Percentiles rank a stretch among this genome's conserved stretches.
Evolutionary conservation across 2,113 vertebrate species (phyloP).

Genomic region (Ascaphus truei): DNA sequence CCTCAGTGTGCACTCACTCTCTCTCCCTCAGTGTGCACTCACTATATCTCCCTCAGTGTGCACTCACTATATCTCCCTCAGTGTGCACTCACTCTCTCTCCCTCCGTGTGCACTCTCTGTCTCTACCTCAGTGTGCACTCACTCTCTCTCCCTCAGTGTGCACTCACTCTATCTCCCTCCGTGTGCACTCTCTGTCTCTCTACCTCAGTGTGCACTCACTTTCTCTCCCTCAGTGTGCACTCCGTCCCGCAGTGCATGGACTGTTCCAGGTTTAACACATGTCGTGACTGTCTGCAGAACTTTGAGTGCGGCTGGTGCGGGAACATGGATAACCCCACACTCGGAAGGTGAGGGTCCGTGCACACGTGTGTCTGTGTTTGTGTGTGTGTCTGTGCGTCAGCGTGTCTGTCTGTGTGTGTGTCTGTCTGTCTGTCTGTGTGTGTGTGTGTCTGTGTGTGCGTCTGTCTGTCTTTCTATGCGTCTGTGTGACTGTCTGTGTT

Average conservation of each 20-base stretch:
- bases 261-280: conserved; percentile 71
- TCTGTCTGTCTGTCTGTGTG: too few relatives aligned
- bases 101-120: not conserved
- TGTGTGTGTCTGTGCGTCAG: too few relatives aligned
- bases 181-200: not conserved
- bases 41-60: too few relatives aligned
- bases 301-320: conserved; percentile 92
- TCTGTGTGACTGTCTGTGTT: too few relatives aligned
- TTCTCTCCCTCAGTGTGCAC: conserved; percentile 65
- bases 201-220: conserved; percentile 76
- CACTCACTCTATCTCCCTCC: not conserved
- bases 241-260: conserved; percentile 82
- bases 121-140: not conserved
- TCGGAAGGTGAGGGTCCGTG: conserved; percentile 79
- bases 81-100: rapidly evolving
- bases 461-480: too few relatives aligned
- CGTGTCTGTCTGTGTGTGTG: too few relatives aligned
- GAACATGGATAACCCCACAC: conserved; percentile 86
- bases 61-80: too few relatives aligned
- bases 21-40: too few relatives aligned
- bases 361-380: too few relatives aligned
- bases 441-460: too few relatives aligned
- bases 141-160: not conserved
- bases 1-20: too few relatives aligned
- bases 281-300: conserved; percentile 77